Evolutionary conservation across 2,888 invertebrate genomes (phyloP).

Genomic region (Oeneis ivallda): DNA sequence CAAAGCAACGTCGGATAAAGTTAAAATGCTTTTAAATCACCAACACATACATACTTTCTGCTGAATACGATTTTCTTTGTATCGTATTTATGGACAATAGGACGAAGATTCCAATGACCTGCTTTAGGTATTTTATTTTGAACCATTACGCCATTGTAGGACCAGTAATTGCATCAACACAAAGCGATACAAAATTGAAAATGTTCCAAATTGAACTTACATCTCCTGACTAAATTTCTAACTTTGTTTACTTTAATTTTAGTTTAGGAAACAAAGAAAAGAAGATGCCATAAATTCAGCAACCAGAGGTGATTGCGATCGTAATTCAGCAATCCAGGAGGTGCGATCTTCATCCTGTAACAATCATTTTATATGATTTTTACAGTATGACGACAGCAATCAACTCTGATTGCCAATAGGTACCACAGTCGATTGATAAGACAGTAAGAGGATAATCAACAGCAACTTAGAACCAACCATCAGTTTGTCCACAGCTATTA

Average conservation of each 20-base stretch:
- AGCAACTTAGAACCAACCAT: no score
- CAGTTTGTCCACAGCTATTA: no score
- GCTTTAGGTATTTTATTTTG: conserved; percentile 70
- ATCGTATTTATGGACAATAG: conserved; percentile 72
- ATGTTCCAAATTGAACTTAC: conserved; percentile 26
- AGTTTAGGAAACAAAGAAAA: no score
- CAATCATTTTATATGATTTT: no score
- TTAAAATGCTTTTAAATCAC: conserved; percentile 30
- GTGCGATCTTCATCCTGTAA: no score
- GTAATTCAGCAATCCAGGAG: no score
- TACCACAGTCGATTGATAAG: no score
- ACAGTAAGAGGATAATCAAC: no score
- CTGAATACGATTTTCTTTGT: conserved; percentile 66
- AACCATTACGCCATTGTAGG: conserved; percentile 65
- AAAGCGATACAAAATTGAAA: conserved; percentile 47
- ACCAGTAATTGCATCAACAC: conserved; percentile 66
- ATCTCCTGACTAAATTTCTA: background rate
- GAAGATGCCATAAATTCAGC: no score
- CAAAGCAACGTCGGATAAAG: conserved; percentile 28
- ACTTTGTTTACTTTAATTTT: background rate
- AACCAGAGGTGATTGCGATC: no score
- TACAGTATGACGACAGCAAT: no score
- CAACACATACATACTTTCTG: conserved; percentile 39
- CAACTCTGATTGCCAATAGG: no score
- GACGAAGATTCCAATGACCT: conserved; percentile 65